Base-by-base conservation (phyloP, 2,797 vertebrate species). In the Eulemur mongoz region DNA sequence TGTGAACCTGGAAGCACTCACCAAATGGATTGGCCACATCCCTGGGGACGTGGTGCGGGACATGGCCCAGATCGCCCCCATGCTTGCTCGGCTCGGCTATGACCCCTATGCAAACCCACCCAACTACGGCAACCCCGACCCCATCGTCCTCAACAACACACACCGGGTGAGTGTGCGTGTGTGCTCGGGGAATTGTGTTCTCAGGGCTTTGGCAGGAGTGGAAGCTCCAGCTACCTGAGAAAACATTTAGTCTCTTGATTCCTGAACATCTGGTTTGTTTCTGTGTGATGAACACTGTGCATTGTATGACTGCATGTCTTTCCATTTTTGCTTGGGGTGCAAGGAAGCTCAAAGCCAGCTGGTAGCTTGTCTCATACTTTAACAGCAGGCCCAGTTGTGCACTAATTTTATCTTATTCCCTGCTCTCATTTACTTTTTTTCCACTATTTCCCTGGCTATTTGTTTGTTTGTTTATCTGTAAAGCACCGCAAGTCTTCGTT, bases 11-110 rank as follows among this genome's bases (percentile, higher is more conserved):
- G 99, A 99, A 14, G 99, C 99, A 0, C 98, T 99, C 50, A 99
- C 99, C n/a, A 99, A 99, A 50, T 99, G 99, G 99, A 99, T 99
- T 0, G 99, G 99, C 23, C 99, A 99, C 97, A 99, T 99, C 95
- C 99, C 99, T 0, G 94, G 98, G 10, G 99, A 99, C 0, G 99
- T 99, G 97, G 90, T 99, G 91, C 99, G 98, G 32, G 99, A 99
- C 97, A 99, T 99, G 99, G 99, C 99, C 57, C 99, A 99, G 96
- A 99, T 99, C 0, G 99, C 99, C 0, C 99, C 99, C 1, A 99
- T 99, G 99, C 98, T 99, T 0, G 98, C 99, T 69, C 99, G 99
- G 43, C 99, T 99, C 0, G 99, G 99, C 97, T 99, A 99, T 4
- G 98, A 99, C 98, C 99, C 99, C 32, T 98, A 99, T 0, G 99